Evolutionary conservation across 2,113 vertebrate species (phyloP).

Genomic region (Castor canadensis): DNA sequence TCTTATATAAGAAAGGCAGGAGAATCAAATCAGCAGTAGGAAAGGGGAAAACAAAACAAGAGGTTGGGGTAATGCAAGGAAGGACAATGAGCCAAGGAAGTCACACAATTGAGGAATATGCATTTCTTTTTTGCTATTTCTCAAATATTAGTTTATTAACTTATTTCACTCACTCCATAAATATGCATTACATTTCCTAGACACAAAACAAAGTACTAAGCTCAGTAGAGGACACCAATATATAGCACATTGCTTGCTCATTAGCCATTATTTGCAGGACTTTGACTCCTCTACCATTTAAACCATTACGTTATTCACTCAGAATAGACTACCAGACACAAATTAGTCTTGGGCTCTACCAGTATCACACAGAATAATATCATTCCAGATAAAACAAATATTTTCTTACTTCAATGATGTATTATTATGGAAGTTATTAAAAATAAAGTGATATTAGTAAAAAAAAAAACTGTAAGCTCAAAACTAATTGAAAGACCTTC

Average conservation of each 20-base stretch:
- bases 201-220: background rate
- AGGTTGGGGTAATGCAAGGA: too few relatives aligned
- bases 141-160: too few relatives aligned
- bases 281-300: background rate
- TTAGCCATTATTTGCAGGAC: background rate
- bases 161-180: background rate
- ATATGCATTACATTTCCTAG: background rate
- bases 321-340: background rate
- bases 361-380: background rate
- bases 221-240: too few relatives aligned
- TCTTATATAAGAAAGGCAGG: too few relatives aligned
- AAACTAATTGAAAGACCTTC: background rate
- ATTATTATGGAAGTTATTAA: background rate
- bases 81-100: too few relatives aligned
- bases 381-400: background rate
- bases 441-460: background rate
- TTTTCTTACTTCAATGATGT: background rate
- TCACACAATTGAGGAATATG: too few relatives aligned
- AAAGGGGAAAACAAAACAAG: too few relatives aligned
- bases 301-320: background rate
- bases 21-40: too few relatives aligned
- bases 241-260: background rate
- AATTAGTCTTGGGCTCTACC: background rate
- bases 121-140: too few relatives aligned
- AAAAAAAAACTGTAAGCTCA: too few relatives aligned